A percentile compares a stretch with the other conserved stretches of the same genome.
phyloP scores from a whole-genome alignment of 2,797 vertebrate genomes.

The Gastrophryne carolinensis region DNA sequence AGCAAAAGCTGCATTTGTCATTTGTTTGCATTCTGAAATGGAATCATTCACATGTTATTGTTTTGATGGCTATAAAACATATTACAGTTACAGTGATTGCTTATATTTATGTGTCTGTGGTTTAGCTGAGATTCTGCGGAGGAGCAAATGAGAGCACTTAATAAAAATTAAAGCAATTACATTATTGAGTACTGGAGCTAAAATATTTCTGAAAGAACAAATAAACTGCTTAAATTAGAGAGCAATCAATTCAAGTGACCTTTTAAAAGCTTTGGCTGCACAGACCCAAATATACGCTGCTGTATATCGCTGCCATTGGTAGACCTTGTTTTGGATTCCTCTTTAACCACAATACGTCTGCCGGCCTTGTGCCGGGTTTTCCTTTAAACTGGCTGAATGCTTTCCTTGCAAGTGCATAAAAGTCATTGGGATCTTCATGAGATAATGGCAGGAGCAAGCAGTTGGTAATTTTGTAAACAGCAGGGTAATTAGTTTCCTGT shows the following conservation, averaged over 20 bases:
- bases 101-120: not conserved
- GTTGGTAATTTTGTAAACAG: slow-evolving; percentile 55
- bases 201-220: slow-evolving; percentile 54
- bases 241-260: slow-evolving; percentile 44
- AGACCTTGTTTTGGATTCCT: slow-evolving; percentile 25
- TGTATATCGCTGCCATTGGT: not conserved
- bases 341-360: slow-evolving; percentile 37
- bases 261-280: slow-evolving; percentile 52
- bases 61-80: slow-evolving; percentile 3
- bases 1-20: slow-evolving; percentile 26
- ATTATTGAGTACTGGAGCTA: slow-evolving; percentile 29
- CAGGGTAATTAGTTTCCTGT: slow-evolving; percentile 52
- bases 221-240: slow-evolving; percentile 50
- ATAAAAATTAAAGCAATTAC: slow-evolving; percentile 54
- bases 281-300: not conserved
- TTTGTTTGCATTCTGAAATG: slow-evolving; percentile 18
- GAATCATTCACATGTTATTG: not conserved
- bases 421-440: slow-evolving; percentile 54
- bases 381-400: slow-evolving; percentile 49
- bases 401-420: slow-evolving; percentile 56
- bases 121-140: slow-evolving; percentile 37
- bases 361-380: slow-evolving; percentile 63
- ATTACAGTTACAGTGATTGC: not conserved
- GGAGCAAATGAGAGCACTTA: slow-evolving; percentile 52
- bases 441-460: slow-evolving; percentile 38